Percentiles rank a stretch among this genome's conserved stretches.
Conservation (phyloP, 1,140 invertebrate genomes). For the Diorhabda carinulata region DNA sequence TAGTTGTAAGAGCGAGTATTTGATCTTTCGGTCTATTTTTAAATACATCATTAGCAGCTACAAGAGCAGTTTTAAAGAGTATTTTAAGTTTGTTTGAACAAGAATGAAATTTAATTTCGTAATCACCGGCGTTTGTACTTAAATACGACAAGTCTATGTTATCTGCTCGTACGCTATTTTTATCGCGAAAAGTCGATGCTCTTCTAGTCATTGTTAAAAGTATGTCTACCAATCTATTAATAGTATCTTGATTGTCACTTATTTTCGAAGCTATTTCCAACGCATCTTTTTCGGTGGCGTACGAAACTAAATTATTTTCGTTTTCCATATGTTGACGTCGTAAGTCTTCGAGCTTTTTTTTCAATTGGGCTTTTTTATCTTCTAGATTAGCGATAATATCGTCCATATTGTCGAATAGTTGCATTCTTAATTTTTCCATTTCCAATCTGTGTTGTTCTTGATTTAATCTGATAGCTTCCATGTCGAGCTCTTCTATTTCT, state of each 20-base stretch:
- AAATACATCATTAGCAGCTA: constrained; percentile 44
- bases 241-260: constrained; percentile 36
- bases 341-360: constrained; percentile 43
- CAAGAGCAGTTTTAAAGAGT: constrained; percentile 42
- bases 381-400: constrained; percentile 40
- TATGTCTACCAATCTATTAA: constrained; percentile 43
- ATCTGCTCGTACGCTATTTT: constrained; percentile 40
- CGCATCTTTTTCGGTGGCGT: constrained; percentile 39
- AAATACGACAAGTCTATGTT: constrained; percentile 39
- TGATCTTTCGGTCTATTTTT: constrained; percentile 45
- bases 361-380: constrained; percentile 40
- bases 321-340: constrained; percentile 36
- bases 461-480: constrained; percentile 33
- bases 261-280: constrained; percentile 39
- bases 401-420: constrained; percentile 41
- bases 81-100: constrained; percentile 39
- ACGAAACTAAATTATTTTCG: constrained; percentile 41
- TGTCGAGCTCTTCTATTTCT: constrained; percentile 35
- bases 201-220: constrained; percentile 42
- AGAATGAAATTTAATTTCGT: constrained; percentile 36
- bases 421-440: constrained; percentile 34
- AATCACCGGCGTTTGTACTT: constrained; percentile 29
- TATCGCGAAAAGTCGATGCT: constrained; percentile 39
- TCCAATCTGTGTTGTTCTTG: constrained; percentile 38
- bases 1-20: constrained; percentile 36